Base-by-base conservation (phyloP, 2,797 vertebrate genomes). In the Jordanella pulchra region DNA sequence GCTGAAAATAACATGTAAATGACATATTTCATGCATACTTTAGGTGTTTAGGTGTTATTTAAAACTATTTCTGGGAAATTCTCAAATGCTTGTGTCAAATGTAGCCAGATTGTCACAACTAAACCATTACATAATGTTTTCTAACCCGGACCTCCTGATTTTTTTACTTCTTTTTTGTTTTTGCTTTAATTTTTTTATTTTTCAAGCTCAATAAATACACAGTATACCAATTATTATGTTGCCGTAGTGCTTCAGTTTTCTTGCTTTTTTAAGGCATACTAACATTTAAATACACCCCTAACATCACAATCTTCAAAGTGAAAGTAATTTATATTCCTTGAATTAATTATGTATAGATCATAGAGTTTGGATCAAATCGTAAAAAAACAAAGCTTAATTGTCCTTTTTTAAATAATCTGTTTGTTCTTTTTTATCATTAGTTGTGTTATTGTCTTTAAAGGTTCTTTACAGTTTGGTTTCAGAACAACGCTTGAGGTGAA, bases 401-500 rank as follows among this genome's bases (percentile, higher is more conserved):
- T 1, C 50, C 12, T 69, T 44, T 54, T 28, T 4, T 7, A 4
- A 28, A 3, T 12, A 23, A 10, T 12, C 18, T 55, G 4, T 11
- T 9, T 25, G 1, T 23, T 25, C 17, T 42, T 39, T 67, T 48
- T n/a, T n/a, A 12, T 32, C 0, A 11, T 61, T 61, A 14, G 39
- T 21, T 35, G 28, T 71, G 21, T 61, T 27, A n/a, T 42, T 44
- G 35, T 11, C 3, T 51, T 35, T 21, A 14, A 39, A 27, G 54
- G 18, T 61, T 68, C 30, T 56, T n/a, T 39, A 1, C 45, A 30
- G 21, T 69, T 21, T 44, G 18, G 56, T 30, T 23, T 60, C 21
- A 30, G 39, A 64, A 18, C 65, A 39, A 17, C 18, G 27, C 3
- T 51, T 55, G 28, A 78, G 82, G 67, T 73, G 42, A 65, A 84